Evolutionary conservation across 2,797 vertebrate species (phyloP).

Genomic region (Paratrypauchen microcephalus): DNA sequence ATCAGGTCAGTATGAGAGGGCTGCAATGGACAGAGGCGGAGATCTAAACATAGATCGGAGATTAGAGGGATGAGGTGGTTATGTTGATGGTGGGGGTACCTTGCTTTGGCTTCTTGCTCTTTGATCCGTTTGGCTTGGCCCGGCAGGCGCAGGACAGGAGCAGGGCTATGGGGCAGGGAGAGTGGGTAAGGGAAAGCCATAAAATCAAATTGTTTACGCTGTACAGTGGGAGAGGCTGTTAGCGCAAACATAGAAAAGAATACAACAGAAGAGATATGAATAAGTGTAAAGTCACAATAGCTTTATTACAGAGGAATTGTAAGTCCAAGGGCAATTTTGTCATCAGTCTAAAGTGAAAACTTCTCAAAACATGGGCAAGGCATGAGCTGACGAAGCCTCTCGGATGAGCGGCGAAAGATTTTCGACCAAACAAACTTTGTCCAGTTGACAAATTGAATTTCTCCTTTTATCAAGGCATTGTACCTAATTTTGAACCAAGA

Average conservation of each 20-base stretch:
- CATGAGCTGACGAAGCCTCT: no score
- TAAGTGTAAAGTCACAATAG: no score
- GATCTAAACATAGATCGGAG: slow-evolving; percentile 18
- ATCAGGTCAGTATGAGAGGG: slow-evolving; percentile 6
- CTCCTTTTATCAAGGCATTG: no score
- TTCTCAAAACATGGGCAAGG: no score
- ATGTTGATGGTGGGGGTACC: slow-evolving; percentile 66
- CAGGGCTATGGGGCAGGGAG: slow-evolving; percentile 74
- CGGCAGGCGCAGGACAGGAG: slow-evolving; percentile 77
- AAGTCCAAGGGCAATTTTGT: not conserved
- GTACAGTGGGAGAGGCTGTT: slow-evolving; percentile 15
- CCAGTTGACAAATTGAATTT: no score
- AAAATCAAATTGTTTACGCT: slow-evolving; percentile 43
- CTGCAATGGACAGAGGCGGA: slow-evolving; percentile 7
- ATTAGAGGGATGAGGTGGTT: slow-evolving; percentile 31
- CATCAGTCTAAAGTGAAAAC: not conserved
- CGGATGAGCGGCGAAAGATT: no score
- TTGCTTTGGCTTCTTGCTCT: slow-evolving; percentile 88
- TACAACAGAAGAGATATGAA: not conserved
- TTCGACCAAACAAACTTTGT: no score
- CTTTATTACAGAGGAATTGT: not conserved
- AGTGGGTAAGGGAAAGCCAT: slow-evolving; percentile 45
- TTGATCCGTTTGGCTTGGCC: slow-evolving; percentile 84
- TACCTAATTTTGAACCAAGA: no score
- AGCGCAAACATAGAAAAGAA: not conserved